phyloP scores from a whole-genome alignment of 2,797 vertebrate genomes.

The Oreochromis grahami region DNA sequence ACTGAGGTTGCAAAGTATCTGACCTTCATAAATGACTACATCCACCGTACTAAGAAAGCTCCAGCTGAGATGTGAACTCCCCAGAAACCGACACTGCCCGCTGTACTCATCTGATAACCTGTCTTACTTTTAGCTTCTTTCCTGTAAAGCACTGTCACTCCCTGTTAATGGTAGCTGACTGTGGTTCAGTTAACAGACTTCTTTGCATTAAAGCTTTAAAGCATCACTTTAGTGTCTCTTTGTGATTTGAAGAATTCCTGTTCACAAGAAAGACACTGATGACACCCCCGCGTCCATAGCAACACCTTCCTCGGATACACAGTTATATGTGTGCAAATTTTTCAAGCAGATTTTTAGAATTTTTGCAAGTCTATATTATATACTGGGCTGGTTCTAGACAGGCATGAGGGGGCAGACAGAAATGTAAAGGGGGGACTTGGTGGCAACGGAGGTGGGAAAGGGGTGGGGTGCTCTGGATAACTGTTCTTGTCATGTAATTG shows the following conservation, averaged over 20 bases:
- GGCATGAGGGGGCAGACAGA: background rate
- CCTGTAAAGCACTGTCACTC: background rate
- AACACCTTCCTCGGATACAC: background rate
- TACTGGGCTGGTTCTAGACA: background rate
- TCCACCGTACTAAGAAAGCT: accelerated
- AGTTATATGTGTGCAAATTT: background rate
- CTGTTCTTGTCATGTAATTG: too few relatives aligned
- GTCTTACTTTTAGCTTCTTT: background rate
- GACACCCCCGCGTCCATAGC: background rate
- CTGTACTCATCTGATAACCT: background rate
- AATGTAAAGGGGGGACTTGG: background rate
- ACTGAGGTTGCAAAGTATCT: constrained; percentile 24
- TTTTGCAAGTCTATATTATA: background rate
- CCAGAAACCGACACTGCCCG: background rate
- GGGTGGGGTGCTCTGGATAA: too few relatives aligned
- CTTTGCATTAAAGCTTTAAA: constrained; percentile 41
- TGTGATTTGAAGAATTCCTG: background rate
- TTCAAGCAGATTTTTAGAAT: background rate
- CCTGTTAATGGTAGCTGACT: background rate
- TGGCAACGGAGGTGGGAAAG: too few relatives aligned
- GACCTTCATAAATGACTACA: background rate
- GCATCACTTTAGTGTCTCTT: background rate
- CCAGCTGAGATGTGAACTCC: background rate
- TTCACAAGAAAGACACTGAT: background rate
- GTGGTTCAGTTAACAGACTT: background rate